These are phyloP conservation scores for Paratrypauchen microcephalus DNA, from an alignment of 2,797 vertebrate species.

Conservation along the genomic window DNA sequence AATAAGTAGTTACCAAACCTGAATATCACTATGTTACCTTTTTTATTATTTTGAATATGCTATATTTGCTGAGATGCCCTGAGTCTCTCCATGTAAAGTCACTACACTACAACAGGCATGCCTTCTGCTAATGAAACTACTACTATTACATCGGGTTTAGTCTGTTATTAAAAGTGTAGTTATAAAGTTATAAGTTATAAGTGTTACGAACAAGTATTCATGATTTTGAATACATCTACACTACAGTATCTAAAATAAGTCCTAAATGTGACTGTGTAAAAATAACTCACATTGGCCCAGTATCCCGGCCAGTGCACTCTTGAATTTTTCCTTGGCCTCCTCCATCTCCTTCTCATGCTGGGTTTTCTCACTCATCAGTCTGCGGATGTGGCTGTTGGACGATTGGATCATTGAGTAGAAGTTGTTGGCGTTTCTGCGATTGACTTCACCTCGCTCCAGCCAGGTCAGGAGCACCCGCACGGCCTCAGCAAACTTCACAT, in stretches of 20 bases:
- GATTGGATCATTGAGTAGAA: constrained; percentile 99
- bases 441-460: constrained; percentile 94
- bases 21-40: too few species aligned
- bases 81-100: too few species aligned
- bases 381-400: constrained; percentile 90
- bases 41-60: too few species aligned
- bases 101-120: too few species aligned
- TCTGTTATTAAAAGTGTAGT: too few species aligned
- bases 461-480: constrained; percentile 91
- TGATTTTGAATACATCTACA: background rate
- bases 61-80: too few species aligned
- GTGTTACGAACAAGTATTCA: background rate
- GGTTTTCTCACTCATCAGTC: constrained; percentile 87
- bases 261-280: background rate
- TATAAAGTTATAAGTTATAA: too few species aligned
- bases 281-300: constrained; percentile 86
- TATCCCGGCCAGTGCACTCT: constrained; percentile 88
- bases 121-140: too few species aligned
- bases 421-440: constrained; percentile 93
- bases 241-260: background rate
- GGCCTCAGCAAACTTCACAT: constrained; percentile 88
- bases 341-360: constrained; percentile 95
- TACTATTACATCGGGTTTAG: too few species aligned
- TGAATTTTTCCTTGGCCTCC: constrained; percentile 95
- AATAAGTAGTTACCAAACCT: too few species aligned